Evolutionary conservation across 2,888 invertebrate genomes (phyloP).

Genomic region (Acleris sparsana): DNA sequence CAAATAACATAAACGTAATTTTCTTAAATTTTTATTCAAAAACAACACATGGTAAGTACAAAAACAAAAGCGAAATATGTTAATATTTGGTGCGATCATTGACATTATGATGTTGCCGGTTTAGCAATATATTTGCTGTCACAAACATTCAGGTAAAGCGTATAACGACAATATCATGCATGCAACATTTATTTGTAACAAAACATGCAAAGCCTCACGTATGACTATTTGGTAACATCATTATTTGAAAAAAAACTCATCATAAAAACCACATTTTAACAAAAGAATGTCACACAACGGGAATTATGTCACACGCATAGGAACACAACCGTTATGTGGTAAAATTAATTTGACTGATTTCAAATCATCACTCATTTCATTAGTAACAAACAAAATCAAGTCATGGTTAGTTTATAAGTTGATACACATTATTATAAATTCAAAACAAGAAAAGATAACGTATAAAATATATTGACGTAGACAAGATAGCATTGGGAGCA

Average conservation of each 20-base stretch:
- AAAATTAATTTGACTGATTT: not conserved
- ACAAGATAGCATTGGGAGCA: constrained; percentile 32
- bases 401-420: constrained; percentile 27
- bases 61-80: constrained; percentile 32
- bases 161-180: constrained; percentile 22
- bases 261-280: too few species aligned
- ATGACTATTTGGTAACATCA: not conserved
- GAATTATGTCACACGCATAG: not conserved
- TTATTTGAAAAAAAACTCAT: too few species aligned
- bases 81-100: constrained; percentile 21
- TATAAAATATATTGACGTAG: constrained; percentile 23
- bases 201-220: constrained; percentile 13
- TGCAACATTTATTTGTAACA: not conserved
- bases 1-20: constrained; percentile 12
- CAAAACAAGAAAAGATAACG: constrained; percentile 16
- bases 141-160: constrained; percentile 12
- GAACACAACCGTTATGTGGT: not conserved
- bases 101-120: constrained; percentile 13
- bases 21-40: constrained; percentile 18
- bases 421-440: constrained; percentile 27
- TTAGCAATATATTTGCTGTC: constrained; percentile 6
- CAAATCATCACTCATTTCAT: not conserved
- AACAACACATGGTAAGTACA: constrained; percentile 36
- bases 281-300: not conserved
- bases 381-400: constrained; percentile 21